These are phyloP conservation scores for Echinops telfairi DNA, from an alignment of 2,113 vertebrate species.

Conservation along the genomic window DNA sequence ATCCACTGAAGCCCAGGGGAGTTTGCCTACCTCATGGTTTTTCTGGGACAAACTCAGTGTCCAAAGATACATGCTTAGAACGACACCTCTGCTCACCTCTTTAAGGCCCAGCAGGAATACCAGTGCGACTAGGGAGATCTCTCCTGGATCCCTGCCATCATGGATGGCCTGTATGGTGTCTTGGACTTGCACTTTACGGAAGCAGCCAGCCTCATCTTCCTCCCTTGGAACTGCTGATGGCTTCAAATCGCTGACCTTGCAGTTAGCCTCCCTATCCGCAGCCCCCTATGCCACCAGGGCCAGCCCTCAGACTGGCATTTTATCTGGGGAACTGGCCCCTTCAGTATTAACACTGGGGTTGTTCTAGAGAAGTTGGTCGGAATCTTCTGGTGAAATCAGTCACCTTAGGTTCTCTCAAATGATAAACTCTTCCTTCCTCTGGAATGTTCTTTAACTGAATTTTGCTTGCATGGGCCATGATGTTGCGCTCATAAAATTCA, in stretches of 20 bases:
- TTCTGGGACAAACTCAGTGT: slow-evolving; percentile 59
- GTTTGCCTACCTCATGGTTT: slow-evolving; percentile 63
- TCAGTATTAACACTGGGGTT: neutral
- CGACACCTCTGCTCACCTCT: neutral
- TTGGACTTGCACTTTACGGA: neutral
- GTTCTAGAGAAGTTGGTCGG: neutral
- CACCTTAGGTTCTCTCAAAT: neutral
- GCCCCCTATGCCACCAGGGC: no score
- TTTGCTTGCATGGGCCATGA: slow-evolving; percentile 34
- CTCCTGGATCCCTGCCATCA: neutral
- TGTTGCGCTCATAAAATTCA: neutral
- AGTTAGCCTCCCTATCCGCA: no score
- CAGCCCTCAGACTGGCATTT: neutral
- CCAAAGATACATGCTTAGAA: slow-evolving; percentile 27
- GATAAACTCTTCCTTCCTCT: neutral
- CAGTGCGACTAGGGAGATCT: neutral
- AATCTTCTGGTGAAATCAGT: slow-evolving; percentile 22
- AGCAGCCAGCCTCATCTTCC: no score
- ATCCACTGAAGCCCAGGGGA: slow-evolving; percentile 47
- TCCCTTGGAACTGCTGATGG: no score
- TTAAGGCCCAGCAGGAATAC: slow-evolving; percentile 13
- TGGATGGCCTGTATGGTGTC: neutral
- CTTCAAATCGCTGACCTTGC: no score
- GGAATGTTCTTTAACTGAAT: neutral
- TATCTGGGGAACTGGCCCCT: neutral